Evolutionary conservation across 53 echinoderm and acorn worm species (phyloP).

Genomic region (Actinopyga echinites): DNA sequence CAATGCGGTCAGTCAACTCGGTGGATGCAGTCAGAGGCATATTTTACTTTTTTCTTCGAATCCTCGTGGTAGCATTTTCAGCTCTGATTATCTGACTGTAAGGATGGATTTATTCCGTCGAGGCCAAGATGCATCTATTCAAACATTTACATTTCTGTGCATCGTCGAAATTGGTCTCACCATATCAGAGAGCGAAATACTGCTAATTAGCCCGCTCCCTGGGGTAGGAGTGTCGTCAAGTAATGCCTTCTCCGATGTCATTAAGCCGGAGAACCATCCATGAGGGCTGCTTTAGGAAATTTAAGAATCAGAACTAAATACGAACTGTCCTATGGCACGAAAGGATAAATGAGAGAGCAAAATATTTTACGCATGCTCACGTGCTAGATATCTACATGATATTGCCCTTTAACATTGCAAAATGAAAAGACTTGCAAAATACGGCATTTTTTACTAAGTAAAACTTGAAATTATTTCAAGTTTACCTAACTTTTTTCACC

Average conservation of each 20-base stretch:
- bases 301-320: slow-evolving; percentile 22
- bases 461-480: no score
- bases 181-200: slow-evolving; percentile 21
- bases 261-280: slow-evolving; percentile 22
- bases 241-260: slow-evolving; percentile 23
- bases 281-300: slow-evolving; percentile 17
- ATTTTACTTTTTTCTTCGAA: neutral
- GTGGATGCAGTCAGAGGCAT: neutral
- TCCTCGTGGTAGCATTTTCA: no score
- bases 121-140: slow-evolving; percentile 6
- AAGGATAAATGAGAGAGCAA: neutral
- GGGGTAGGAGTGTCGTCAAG: slow-evolving; percentile 16
- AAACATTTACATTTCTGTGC: slow-evolving; percentile 30
- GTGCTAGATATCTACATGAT: neutral
- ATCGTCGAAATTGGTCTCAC: slow-evolving; percentile 21
- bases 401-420: slow-evolving; percentile 7
- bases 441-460: no score
- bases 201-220: slow-evolving; percentile 24
- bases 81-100: neutral
- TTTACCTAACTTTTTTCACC: no score
- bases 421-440: no score
- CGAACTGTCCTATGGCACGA: slow-evolving; percentile 32
- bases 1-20: slow-evolving; percentile 21
- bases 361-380: neutral
- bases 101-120: slow-evolving; percentile 21